phyloP scores from a whole-genome alignment of 1,140 invertebrate species.

The Eulimnadia texana region DNA sequence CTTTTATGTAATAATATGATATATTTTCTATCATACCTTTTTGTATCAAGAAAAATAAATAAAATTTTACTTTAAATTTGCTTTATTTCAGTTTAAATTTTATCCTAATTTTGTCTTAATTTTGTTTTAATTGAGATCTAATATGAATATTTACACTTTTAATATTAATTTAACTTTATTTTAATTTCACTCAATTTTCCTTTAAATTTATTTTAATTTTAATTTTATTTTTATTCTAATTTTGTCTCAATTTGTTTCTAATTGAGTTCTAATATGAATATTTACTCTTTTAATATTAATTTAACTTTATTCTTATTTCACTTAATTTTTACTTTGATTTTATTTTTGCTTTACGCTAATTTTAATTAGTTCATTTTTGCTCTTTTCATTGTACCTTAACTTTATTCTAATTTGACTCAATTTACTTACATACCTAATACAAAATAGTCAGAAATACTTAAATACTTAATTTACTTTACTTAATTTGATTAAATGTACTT shows the following conservation, averaged over 20 bases:
- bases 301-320: neutral
- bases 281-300: neutral
- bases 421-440: too few relatives aligned
- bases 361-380: neutral
- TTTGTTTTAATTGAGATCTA: neutral
- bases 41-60: too few relatives aligned
- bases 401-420: too few relatives aligned
- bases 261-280: too few relatives aligned
- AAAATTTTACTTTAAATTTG: too few relatives aligned
- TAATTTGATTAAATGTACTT: too few relatives aligned
- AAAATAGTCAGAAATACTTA: too few relatives aligned
- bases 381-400: neutral
- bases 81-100: too few relatives aligned
- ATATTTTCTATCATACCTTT: too few relatives aligned
- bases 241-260: neutral
- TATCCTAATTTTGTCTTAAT: neutral
- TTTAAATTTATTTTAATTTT: neutral
- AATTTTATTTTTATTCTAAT: neutral
- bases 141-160: too few relatives aligned
- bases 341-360: neutral
- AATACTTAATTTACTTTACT: too few relatives aligned
- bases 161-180: neutral
- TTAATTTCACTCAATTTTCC: neutral
- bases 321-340: neutral
- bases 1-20: too few relatives aligned